Percentiles rank a stretch among this genome's conserved stretches.
phyloP scores from a whole-genome alignment of 2,113 vertebrate species.

The Neoarius graeffei region DNA sequence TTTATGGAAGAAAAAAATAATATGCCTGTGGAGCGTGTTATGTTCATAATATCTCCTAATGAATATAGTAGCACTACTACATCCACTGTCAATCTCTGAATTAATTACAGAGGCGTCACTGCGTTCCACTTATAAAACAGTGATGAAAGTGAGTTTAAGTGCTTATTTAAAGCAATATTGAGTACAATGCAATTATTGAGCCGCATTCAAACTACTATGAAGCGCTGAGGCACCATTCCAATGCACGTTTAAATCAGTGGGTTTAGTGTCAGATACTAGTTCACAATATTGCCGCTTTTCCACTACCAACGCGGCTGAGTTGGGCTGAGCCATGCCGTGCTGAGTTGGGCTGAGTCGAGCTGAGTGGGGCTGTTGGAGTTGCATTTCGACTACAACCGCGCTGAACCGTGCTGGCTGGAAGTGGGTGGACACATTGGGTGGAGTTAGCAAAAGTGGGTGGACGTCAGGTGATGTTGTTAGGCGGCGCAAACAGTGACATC shows the following conservation, averaged over 20 bases:
- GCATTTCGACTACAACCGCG: too few species aligned
- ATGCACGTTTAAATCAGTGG: conserved; percentile 3
- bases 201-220: background rate
- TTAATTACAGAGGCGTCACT: conserved; percentile 27
- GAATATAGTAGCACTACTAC: conserved; percentile 34
- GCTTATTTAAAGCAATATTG: conserved; percentile 26
- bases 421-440: too few species aligned
- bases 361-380: too few species aligned
- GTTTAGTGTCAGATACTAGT: background rate
- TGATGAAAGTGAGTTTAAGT: conserved; percentile 7
- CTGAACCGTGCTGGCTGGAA: too few species aligned
- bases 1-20: background rate
- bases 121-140: conserved; percentile 20
- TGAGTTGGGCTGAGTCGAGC: too few species aligned
- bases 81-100: conserved; percentile 22
- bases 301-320: too few species aligned
- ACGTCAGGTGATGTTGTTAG: too few species aligned
- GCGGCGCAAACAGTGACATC: too few species aligned
- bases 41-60: conserved; percentile 33
- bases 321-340: too few species aligned
- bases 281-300: too few species aligned
- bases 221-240: too few species aligned
- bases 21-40: background rate
- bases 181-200: conserved; percentile 23
- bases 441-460: too few species aligned